Evolutionary conservation across 2,113 vertebrate species (phyloP), one percentile per base, ranked within the genome.

Genomic region (Bufo gargarizans): DNA sequence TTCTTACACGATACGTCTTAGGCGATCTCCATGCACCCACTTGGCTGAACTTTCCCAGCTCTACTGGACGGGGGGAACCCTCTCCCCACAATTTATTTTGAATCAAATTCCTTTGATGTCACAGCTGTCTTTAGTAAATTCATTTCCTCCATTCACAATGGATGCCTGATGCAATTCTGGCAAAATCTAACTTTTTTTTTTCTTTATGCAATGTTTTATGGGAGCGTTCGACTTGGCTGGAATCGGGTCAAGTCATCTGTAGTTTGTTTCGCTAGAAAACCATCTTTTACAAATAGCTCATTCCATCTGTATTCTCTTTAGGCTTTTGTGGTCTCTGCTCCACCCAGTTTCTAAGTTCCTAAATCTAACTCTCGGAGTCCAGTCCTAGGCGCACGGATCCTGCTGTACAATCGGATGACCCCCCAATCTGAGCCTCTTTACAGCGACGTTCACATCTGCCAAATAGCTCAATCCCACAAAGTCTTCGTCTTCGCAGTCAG

Each of bases 121-220:
- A 94, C 94, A 95, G 93, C 94, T 96, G 95, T 93, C 94, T 94
- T 92, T 92, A 94, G 95, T 94, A 94, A 94, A 93, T 92, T 95
- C 93, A 93, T 95, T 95, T 96, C 94, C 95, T 95, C 93, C 89
- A 91, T 93, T 89, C 89, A 91, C 93, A 94, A 94, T 94, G 93
- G 92, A 92, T 67, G 91, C 94, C 95, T 95, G 94, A 95, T 95
- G 94, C 93, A 93, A 93, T 92, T 92, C 90, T 95, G 95, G 95
- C 95, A 92, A 91, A 84, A 33, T 16, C 16, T 90, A 89, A 89
- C 89, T 91, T 91, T 93, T 93, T 91, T 92, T 86, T 93, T 91
- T 90, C 91, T 94, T 91, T 87, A 89, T 91, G 92, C 90, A 93
- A 94, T 91, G 93, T 94, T 96, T 94, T 95, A 95, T 93, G 92